Evolutionary conservation across 2,113 vertebrate genomes (phyloP).

Genomic region (Phoxinus phoxinus): DNA sequence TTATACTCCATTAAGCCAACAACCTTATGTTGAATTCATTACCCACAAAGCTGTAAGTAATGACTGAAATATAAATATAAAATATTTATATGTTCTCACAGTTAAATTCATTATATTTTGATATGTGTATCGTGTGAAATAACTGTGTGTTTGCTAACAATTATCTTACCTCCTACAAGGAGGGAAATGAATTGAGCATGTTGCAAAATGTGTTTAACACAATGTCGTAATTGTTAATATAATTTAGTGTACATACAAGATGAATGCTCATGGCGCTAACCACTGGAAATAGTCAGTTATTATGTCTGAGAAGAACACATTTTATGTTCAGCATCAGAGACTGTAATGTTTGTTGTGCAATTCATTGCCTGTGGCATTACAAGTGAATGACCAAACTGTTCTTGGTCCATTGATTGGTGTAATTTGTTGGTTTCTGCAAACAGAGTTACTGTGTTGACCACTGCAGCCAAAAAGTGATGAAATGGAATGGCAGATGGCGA

Average conservation of each 20-base stretch:
- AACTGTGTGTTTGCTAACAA: background rate
- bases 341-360: background rate
- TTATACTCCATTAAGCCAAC: background rate
- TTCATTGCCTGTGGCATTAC: background rate
- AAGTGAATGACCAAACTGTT: background rate
- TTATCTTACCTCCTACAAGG: background rate
- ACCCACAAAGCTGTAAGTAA: background rate
- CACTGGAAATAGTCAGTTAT: background rate
- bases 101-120: constrained; percentile 5
- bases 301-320: background rate
- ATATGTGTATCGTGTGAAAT: background rate
- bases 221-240: background rate
- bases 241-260: background rate
- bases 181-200: background rate
- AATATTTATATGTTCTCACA: background rate
- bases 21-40: constrained; percentile 17
- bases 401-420: constrained; percentile 1
- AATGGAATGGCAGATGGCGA: background rate
- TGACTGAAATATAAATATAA: background rate
- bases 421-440: background rate
- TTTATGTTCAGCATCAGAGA: background rate
- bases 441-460: background rate
- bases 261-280: background rate
- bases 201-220: background rate
- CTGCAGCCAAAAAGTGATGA: background rate